phyloP scores from a whole-genome alignment of 2,113 vertebrate genomes.

The Myotis yumanensis region DNA sequence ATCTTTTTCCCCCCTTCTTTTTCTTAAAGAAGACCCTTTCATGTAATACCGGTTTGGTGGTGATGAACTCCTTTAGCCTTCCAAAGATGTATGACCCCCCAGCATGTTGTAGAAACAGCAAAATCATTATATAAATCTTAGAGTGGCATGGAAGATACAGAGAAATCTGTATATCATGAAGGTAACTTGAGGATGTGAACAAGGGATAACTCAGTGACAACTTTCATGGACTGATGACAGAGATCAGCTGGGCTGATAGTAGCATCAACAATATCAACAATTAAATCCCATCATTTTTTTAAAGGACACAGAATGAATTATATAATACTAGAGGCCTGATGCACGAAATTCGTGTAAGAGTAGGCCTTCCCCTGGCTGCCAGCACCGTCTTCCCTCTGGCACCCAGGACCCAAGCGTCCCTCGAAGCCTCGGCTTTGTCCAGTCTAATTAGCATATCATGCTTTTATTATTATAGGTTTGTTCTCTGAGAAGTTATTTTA shows the following conservation, averaged over 20 bases:
- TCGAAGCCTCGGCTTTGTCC: too few relatives aligned
- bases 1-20: too few relatives aligned
- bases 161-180: not conserved
- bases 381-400: too few relatives aligned
- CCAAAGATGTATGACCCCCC: not conserved
- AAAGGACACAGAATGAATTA: not conserved
- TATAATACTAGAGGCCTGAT: not conserved
- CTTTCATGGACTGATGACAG: not conserved
- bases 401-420: too few relatives aligned
- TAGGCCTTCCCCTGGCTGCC: too few relatives aligned
- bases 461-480: not conserved
- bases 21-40: not conserved
- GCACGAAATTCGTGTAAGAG: too few relatives aligned
- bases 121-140: not conserved
- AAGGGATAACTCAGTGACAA: not conserved
- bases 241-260: not conserved
- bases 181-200: not conserved
- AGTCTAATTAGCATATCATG: too few relatives aligned
- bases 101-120: not conserved
- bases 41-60: not conserved
- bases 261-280: not conserved
- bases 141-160: not conserved
- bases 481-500: slow-evolving; percentile 32
- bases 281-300: not conserved
- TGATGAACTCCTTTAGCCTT: not conserved